Base-by-base conservation (phyloP, 2,888 invertebrate species). In the Apamea epomidion region DNA sequence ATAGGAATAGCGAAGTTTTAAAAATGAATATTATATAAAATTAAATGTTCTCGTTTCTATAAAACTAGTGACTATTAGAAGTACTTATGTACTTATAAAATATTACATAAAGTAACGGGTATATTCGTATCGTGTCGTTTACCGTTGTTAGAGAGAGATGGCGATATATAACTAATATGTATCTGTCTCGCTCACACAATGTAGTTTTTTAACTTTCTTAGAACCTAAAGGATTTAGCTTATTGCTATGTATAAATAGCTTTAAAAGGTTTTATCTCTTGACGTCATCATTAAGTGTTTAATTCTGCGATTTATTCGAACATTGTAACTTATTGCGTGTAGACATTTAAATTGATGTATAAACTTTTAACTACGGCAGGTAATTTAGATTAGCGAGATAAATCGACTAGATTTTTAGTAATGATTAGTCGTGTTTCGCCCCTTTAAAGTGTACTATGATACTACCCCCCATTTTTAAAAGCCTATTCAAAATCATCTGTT, bases 71-170 rank as follows among this genome's bases (percentile, higher is more conserved):
- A 77, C n/a, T 29, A 2, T 60, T 54, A 76, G 37, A 54, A 67
- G 70, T 75, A 67, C 51, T 64, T 81, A 16, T 48, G 65, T 67
- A 83, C 70, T 73, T 78, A 71, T 7, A 67, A 75, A 60, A 60
- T 29, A 73, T 72, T 65, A 72, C 48, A 82, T 73, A 74, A 76
- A 51, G 48, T 81, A 81, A 86, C 81, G 85, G 87, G 75, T 86
- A 85, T 79, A 77, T 81, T 83, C 84, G 77, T 81, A 72, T 81
- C 81, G 80, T 76, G 81, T 81, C 81, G 81, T 81, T 81, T 80
- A 42, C 16, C 71, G 65, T 77, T 37, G 71, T 84, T 64, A 77
- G 75, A 76, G 73, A 64, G 84, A 68, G 70, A 78, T 78, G 54
- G 67, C 51, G 64, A 64, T 81, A 78, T 81, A 54, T 37, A 60